These are phyloP conservation scores for Nezara viridula DNA, from an alignment of 2,888 invertebrate species.

Conservation along the genomic window DNA sequence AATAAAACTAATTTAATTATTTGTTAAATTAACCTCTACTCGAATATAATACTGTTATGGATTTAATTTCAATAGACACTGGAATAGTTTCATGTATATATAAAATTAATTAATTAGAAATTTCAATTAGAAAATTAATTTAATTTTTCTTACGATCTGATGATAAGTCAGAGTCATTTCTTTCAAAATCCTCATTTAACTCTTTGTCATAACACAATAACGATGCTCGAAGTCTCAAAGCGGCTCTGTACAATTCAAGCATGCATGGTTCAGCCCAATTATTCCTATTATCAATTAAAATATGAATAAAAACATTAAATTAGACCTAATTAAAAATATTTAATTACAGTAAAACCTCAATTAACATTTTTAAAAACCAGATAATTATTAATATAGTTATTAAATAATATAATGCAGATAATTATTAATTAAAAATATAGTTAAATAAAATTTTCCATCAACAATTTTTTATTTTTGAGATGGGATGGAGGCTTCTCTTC, in stretches of 20 bases:
- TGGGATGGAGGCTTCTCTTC: too few species aligned
- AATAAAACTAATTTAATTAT: conserved; percentile 25
- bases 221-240: conserved; percentile 61
- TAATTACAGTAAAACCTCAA: neutral
- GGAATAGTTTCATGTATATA: too few species aligned
- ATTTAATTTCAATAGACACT: neutral
- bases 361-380: neutral
- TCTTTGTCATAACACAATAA: conserved; percentile 62
- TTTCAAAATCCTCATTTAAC: conserved; percentile 59
- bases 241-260: conserved; percentile 62
- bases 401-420: too few species aligned
- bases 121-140: neutral
- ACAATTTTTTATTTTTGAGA: too few species aligned
- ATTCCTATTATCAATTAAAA: conserved; percentile 52
- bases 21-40: neutral
- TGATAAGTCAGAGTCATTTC: conserved; percentile 37
- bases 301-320: neutral
- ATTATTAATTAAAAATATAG: too few species aligned
- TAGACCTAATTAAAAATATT: neutral
- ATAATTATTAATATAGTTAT: too few species aligned
- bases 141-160: conserved; percentile 1
- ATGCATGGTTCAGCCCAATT: conserved; percentile 61
- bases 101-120: too few species aligned
- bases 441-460: too few species aligned
- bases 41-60: too few species aligned